A percentile compares a stretch with the other conserved stretches of the same genome.
phyloP scores from a whole-genome alignment of 2,888 invertebrate genomes.

The Latrodectus elegans region DNA sequence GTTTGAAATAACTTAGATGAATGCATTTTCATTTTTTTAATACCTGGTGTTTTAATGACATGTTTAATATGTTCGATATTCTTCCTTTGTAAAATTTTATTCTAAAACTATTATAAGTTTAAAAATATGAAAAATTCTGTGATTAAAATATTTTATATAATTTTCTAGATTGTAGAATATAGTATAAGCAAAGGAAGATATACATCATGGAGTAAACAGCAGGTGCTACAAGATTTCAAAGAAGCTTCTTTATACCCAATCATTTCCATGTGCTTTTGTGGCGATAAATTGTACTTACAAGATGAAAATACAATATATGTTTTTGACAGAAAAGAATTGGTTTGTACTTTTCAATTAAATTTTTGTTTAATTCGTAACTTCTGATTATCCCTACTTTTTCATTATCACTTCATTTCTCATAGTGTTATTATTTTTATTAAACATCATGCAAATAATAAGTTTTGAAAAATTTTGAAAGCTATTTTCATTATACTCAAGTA shows the following conservation, averaged over 20 bases:
- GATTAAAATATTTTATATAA: background rate
- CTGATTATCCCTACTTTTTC: too few relatives aligned
- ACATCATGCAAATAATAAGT: too few relatives aligned
- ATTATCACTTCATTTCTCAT: too few relatives aligned
- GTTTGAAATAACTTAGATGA: background rate
- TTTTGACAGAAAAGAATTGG: constrained; percentile 79
- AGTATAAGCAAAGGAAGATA: constrained; percentile 81
- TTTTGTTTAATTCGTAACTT: too few relatives aligned
- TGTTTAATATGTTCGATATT: too few relatives aligned
- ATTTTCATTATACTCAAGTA: too few relatives aligned
- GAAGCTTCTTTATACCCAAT: constrained; percentile 27
- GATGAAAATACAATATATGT: constrained; percentile 83
- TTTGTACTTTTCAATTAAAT: background rate
- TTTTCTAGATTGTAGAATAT: constrained; percentile 83
- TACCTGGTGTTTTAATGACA: background rate
- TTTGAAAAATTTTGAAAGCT: too few relatives aligned
- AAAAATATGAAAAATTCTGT: background rate
- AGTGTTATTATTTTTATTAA: too few relatives aligned
- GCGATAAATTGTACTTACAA: constrained; percentile 79
- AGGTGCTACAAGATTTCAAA: constrained; percentile 26
- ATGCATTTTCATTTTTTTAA: background rate
- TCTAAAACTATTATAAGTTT: background rate
- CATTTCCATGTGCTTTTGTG: constrained; percentile 23
- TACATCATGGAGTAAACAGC: constrained; percentile 78
- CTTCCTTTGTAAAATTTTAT: too few relatives aligned